phyloP scores from a whole-genome alignment of 1,140 invertebrate species.

The Brachionus koreanus region DNA sequence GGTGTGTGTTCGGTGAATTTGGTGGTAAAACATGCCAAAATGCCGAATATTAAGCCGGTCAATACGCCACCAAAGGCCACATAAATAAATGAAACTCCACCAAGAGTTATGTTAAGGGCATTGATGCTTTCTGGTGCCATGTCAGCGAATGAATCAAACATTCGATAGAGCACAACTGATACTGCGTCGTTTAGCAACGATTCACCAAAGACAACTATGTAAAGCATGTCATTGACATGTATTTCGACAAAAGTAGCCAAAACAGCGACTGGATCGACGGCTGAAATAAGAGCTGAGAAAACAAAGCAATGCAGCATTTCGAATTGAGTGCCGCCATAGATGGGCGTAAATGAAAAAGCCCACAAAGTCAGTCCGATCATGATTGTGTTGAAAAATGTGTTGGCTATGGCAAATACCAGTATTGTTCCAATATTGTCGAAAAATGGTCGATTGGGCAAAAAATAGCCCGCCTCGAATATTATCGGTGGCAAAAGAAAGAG shows the following conservation, averaged over 20 bases:
- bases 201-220: constrained; percentile 98
- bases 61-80: constrained; percentile 86
- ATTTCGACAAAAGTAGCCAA: constrained; percentile 98
- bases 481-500: constrained; percentile 58
- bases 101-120: constrained; percentile 69
- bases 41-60: constrained; percentile 90
- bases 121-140: constrained; percentile 53
- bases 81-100: constrained; percentile 81
- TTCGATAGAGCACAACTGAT: constrained; percentile 59
- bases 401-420: constrained; percentile 55
- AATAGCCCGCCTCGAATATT: constrained; percentile 58
- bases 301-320: constrained; percentile 66
- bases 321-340: constrained; percentile 37
- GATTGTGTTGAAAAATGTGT: constrained; percentile 48
- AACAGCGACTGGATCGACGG: constrained; percentile 63
- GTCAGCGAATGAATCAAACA: constrained; percentile 56
- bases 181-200: constrained; percentile 78
- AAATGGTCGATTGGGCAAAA: constrained; percentile 56
- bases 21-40: constrained; percentile 88
- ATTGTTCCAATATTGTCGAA: constrained; percentile 58
- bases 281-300: constrained; percentile 55
- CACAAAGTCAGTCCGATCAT: constrained; percentile 47
- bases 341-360: constrained; percentile 27
- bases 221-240: constrained; percentile 93
- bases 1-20: constrained; percentile 89